Base-by-base conservation (phyloP, 1,140 invertebrate species). In the Melipona quadrifasciata region DNA sequence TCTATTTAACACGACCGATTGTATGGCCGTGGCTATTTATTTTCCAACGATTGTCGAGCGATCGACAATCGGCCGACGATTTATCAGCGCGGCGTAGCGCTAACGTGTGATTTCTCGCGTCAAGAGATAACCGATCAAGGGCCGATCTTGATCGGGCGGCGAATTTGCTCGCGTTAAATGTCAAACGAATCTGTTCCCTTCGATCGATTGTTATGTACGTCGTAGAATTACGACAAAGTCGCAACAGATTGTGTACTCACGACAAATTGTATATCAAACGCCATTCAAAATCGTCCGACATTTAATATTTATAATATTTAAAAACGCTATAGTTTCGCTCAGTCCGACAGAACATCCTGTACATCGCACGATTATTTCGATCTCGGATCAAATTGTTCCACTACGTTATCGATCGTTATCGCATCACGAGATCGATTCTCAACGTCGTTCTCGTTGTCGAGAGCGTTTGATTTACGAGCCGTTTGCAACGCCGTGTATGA, bases 31-130 rank as follows among this genome's bases (percentile, higher is more conserved):
- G 31, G 55, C 78, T 74, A 88, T 88, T 88, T 82, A 87, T 88
- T 87, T 74, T 81, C 87, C 64, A 47, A 34, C 34, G 64, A 27
- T 61, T 61, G 58, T 61, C 58, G 24, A 61, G 58, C 24, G 4
- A 47, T 61, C 24, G 47, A 88, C 85, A 86, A 88, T 88, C 68
- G 81, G 61, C 14, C 6, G 19, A 71, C 68, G 78, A 88, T 88
- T 88, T 85, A 80, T 84, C 82, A 87, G 73, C 73, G 55, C 53
- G 76, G 51, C 47, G 81, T 83, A 61, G 1, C 39, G 39, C 58
- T 61, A 84, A 84, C 71, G 34, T 39, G 55, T 24, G 61, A 67
- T 76, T 47, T 82, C 72, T 82, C 39, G 72, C 31, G 21, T 75
- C 31, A 1, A 3, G 2, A 11, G 11, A 24, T 79, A 51, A 53